A percentile compares a stretch with the other conserved stretches of the same genome.
phyloP scores from a whole-genome alignment of 2,113 vertebrate species.

The Myiopsitta monachus region DNA sequence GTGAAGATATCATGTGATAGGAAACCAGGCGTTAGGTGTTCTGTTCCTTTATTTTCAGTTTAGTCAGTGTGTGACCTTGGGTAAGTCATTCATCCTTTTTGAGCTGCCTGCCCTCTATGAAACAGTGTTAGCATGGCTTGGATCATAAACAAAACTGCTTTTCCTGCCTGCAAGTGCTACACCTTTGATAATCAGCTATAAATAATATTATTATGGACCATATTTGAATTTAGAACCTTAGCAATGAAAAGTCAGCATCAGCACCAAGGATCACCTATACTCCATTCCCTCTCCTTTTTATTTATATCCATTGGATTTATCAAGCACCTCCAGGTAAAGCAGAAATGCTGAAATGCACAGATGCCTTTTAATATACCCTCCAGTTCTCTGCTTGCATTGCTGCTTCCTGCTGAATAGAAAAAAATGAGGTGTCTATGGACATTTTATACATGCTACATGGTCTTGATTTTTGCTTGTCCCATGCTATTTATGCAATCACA shows the following conservation, averaged over 20 bases:
- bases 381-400: conserved; percentile 18
- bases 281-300: neutral
- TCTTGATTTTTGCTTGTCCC: neutral
- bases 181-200: neutral
- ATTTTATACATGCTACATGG: neutral
- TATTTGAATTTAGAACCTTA: neutral
- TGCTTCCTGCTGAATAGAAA: conserved; percentile 3
- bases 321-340: conserved; percentile 6
- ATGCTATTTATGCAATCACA: neutral
- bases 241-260: neutral
- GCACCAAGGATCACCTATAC: neutral
- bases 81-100: neutral
- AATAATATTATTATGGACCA: neutral
- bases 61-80: neutral
- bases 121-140: neutral
- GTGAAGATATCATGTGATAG: neutral
- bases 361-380: neutral
- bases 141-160: neutral
- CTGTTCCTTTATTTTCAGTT: neutral
- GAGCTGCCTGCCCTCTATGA: neutral
- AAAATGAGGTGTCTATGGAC: neutral
- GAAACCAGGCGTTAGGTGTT: neutral
- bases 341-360: conserved; percentile 49
- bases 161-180: neutral
- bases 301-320: conserved; percentile 11